A percentile compares a stretch with the other conserved stretches of the same genome.
Conservation (phyloP, 2,797 vertebrate genomes). For the Clarias laeviceps region DNA sequence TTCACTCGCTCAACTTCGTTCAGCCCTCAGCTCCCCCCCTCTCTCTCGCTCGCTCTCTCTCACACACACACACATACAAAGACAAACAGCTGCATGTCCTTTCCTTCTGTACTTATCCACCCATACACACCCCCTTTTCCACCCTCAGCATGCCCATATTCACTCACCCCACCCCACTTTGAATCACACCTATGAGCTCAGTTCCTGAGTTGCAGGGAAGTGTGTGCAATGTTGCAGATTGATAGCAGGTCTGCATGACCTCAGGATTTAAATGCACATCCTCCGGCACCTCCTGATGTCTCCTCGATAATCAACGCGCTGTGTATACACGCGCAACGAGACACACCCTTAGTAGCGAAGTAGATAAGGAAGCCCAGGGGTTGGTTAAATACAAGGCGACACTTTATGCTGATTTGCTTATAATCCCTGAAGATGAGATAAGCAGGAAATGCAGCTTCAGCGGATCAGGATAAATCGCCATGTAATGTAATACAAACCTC, state of each 20-base stretch:
- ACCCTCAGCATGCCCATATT: slow-evolving; percentile 12
- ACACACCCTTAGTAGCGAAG: slow-evolving; percentile 16
- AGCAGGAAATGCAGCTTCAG: slow-evolving; percentile 26
- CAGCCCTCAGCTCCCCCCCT: slow-evolving; percentile 20
- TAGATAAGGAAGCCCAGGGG: slow-evolving; percentile 1
- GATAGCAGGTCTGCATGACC: slow-evolving; percentile 60
- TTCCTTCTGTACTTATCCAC: background rate
- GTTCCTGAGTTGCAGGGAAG: slow-evolving; percentile 66
- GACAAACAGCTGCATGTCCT: slow-evolving; percentile 48
- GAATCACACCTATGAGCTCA: slow-evolving; percentile 59
- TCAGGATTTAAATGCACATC: slow-evolving; percentile 10
- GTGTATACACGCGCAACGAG: slow-evolving; percentile 37
- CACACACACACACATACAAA: slow-evolving; percentile 36
- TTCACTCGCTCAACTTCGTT: slow-evolving; percentile 51
- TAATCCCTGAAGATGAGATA: slow-evolving; percentile 38
- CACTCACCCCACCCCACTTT: slow-evolving; percentile 4
- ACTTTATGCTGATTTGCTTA: slow-evolving; percentile 41
- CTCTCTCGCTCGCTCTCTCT: slow-evolving; percentile 10
- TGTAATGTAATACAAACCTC: slow-evolving; percentile 38
- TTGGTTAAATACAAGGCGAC: slow-evolving; percentile 36
- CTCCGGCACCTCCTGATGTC: slow-evolving; percentile 20
- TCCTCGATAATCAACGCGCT: slow-evolving; percentile 1
- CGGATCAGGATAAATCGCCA: slow-evolving; percentile 21
- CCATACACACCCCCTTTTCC: slow-evolving; percentile 27
- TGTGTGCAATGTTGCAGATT: slow-evolving; percentile 50